Percentiles rank a stretch among this genome's conserved stretches.
Evolutionary conservation across 2,113 vertebrate species (phyloP).

Genomic region (Calypte anna): DNA sequence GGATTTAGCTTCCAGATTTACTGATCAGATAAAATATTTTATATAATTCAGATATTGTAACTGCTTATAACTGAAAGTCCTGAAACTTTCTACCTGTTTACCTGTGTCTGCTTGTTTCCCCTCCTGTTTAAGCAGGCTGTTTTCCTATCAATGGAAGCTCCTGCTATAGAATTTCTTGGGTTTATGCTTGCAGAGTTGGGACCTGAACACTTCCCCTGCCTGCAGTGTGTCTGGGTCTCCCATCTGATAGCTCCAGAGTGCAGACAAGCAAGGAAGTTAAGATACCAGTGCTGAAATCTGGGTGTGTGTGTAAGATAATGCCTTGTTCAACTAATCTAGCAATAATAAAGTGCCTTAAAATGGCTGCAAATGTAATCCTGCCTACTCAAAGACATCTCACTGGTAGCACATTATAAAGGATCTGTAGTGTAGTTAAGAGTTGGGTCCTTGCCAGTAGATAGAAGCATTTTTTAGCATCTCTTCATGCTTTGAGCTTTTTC

Average conservation of each 20-base stretch:
- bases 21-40: neutral
- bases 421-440: conserved; percentile 34
- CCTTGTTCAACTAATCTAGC: conserved; percentile 2
- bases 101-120: neutral
- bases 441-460: conserved; percentile 49
- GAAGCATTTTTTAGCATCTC: conserved; percentile 64
- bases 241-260: neutral
- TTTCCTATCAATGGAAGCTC: neutral
- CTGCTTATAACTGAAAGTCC: neutral
- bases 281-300: neutral
- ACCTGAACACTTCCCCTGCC: neutral
- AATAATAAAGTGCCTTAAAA: conserved; percentile 51
- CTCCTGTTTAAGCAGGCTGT: neutral
- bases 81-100: neutral
- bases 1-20: neutral
- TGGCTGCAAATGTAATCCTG: conserved; percentile 59
- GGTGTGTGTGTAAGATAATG: conserved; percentile 1
- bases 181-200: neutral
- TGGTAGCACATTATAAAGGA: conserved; percentile 34
- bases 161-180: neutral
- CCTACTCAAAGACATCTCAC: conserved; percentile 58
- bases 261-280: neutral
- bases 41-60: neutral
- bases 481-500: conserved; percentile 38
- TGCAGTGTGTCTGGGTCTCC: neutral